Percentiles rank a stretch among this genome's conserved stretches.
Conservation (phyloP, 2,113 vertebrate genomes). For the Orycteropus afer region DNA sequence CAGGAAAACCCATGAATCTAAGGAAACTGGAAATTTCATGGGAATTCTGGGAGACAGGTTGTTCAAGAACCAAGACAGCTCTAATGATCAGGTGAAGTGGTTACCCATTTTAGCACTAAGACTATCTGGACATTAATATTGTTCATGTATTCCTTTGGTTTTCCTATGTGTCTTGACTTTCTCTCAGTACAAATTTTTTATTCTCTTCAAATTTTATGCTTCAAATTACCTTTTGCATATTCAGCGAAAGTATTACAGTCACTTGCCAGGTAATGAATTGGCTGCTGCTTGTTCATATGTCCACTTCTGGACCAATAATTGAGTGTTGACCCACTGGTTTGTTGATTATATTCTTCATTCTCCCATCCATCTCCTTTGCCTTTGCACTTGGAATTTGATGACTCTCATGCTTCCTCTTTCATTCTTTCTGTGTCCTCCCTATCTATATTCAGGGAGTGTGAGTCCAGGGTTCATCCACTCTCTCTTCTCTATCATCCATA, state of each 20-base stretch:
- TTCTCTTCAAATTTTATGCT: background rate
- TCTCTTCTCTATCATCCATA: background rate
- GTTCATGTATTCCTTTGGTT: background rate
- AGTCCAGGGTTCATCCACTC: background rate
- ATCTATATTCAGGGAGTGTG: accelerated
- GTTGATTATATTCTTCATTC: background rate
- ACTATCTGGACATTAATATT: background rate
- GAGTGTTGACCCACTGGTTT: background rate
- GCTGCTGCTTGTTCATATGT: background rate
- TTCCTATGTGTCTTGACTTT: background rate
- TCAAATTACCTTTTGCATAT: background rate
- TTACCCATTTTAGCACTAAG: background rate
- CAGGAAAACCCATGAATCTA: background rate
- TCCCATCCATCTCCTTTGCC: background rate
- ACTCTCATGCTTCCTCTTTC: background rate
- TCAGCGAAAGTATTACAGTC: background rate
- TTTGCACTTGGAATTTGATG: background rate
- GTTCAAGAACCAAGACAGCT: background rate
- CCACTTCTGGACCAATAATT: background rate
- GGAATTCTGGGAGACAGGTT: background rate
- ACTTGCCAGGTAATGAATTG: background rate
- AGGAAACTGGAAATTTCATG: background rate
- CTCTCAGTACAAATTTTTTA: background rate
- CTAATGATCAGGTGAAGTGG: background rate
- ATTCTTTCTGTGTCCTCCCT: background rate